phyloP scores from a whole-genome alignment of 2,888 invertebrate genomes.

The Pristionchus japonicus region DNA sequence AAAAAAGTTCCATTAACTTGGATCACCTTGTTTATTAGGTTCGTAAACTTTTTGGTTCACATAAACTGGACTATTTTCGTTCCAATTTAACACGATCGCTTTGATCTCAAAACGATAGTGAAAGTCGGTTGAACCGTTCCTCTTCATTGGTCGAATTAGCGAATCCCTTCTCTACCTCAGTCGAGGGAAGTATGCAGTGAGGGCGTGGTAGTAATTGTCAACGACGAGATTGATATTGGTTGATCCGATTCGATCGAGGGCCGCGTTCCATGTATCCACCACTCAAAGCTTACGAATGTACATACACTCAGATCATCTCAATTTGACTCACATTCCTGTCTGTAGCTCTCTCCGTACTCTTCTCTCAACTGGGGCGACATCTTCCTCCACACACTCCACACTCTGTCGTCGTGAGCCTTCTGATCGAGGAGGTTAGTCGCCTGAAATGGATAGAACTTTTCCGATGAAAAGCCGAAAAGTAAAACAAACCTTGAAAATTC shows the following conservation, averaged over 20 bases:
- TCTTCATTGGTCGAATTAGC: not conserved
- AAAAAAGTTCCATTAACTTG: no score
- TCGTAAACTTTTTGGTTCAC: not conserved
- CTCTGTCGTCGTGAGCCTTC: conserved; percentile 48
- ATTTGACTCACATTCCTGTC: conserved; percentile 50
- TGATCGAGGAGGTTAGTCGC: conserved; percentile 52
- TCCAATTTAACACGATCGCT: not conserved
- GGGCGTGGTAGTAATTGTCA: conserved; percentile 57
- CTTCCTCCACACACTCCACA: conserved; percentile 47
- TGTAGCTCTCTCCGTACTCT: conserved; percentile 56
- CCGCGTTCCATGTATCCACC: conserved; percentile 45
- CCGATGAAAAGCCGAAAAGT: not conserved
- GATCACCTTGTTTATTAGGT: no score
- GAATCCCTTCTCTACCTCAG: not conserved
- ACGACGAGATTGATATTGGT: conserved; percentile 51
- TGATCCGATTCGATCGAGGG: conserved; percentile 48
- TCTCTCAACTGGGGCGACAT: not conserved
- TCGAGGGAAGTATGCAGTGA: conserved; percentile 49
- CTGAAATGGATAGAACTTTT: not conserved
- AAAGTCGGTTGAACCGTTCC: not conserved
- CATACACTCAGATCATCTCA: not conserved
- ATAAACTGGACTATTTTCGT: not conserved
- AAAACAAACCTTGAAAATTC: conserved; percentile 50
- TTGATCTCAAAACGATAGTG: not conserved
- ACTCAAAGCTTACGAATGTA: conserved; percentile 44